Evolutionary conservation across 2,888 invertebrate genomes (phyloP).

Genomic region (Parochlus steinenii): DNA sequence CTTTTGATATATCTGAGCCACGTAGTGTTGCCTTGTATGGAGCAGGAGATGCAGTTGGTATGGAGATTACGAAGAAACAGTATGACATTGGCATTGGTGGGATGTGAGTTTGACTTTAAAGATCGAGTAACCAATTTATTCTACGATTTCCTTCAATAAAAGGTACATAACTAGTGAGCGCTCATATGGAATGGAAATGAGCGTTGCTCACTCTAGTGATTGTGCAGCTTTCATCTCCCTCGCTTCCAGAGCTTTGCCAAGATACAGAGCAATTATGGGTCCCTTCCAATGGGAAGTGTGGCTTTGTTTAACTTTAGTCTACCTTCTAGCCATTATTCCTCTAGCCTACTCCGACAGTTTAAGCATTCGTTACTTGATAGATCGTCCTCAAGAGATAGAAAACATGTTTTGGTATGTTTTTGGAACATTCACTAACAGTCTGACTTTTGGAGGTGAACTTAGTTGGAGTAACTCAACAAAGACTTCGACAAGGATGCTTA

Average conservation of each 20-base stretch:
- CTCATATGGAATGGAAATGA: conserved; percentile 37
- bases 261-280: conserved; percentile 67
- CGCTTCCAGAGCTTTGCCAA: conserved; percentile 61
- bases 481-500: conserved; percentile 47
- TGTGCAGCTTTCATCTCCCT: conserved; percentile 63
- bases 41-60: conserved; percentile 41
- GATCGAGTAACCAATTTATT: too few species aligned
- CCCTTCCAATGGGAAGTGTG: conserved; percentile 72
- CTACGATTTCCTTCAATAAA: too few species aligned
- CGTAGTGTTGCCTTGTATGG: conserved; percentile 28
- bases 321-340: conserved; percentile 57
- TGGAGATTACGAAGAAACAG: conserved; percentile 34
- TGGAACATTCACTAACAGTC: conserved; percentile 69
- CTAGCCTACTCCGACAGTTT: conserved; percentile 56
- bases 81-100: conserved; percentile 57
- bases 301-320: conserved; percentile 52
- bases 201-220: conserved; percentile 49
- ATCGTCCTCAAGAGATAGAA: conserved; percentile 54
- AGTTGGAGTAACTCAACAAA: conserved; percentile 56
- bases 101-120: conserved; percentile 44
- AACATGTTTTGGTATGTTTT: conserved; percentile 82
- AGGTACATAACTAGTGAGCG: too few species aligned
- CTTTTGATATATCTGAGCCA: conserved; percentile 49
- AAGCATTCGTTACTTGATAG: conserved; percentile 43
- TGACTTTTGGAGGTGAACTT: conserved; percentile 49